These are phyloP conservation scores for Procambarus virginalis DNA, from an alignment of 1,140 invertebrate species.

Conservation along the genomic window DNA sequence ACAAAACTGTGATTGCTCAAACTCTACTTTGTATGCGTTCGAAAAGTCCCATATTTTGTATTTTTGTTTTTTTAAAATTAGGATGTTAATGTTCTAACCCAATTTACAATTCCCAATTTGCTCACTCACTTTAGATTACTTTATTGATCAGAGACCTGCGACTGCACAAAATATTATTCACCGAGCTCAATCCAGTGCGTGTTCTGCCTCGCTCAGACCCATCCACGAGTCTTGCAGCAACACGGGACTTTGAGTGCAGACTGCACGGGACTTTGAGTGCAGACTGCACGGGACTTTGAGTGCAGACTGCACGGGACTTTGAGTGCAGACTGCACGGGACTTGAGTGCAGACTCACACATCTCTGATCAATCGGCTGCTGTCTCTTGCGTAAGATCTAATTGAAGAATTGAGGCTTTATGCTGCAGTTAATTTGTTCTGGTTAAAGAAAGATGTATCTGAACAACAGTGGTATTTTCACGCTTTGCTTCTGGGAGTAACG, in stretches of 20 bases:
- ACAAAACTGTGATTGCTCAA: background rate
- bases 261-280: too few species aligned
- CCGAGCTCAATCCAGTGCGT: too few species aligned
- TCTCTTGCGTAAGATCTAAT: slow-evolving; percentile 11
- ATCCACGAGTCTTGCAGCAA: background rate
- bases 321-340: too few species aligned
- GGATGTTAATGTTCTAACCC: background rate
- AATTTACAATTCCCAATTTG: background rate
- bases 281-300: too few species aligned
- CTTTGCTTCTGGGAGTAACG: too few species aligned
- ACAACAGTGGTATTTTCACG: too few species aligned
- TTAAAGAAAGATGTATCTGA: background rate
- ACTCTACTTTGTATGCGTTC: background rate
- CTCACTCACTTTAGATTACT: background rate
- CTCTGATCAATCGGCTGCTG: background rate
- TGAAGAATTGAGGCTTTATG: slow-evolving; percentile 28
- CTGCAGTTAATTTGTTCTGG: slow-evolving; percentile 19
- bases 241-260: background rate
- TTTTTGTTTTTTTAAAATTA: background rate
- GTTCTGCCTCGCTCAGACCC: background rate
- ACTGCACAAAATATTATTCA: background rate
- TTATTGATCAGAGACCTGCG: background rate
- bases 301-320: too few species aligned
- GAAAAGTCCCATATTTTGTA: background rate
- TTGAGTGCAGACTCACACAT: background rate